Base-by-base conservation (phyloP, 2,113 vertebrate species). In the Brachyistius frenatus region DNA sequence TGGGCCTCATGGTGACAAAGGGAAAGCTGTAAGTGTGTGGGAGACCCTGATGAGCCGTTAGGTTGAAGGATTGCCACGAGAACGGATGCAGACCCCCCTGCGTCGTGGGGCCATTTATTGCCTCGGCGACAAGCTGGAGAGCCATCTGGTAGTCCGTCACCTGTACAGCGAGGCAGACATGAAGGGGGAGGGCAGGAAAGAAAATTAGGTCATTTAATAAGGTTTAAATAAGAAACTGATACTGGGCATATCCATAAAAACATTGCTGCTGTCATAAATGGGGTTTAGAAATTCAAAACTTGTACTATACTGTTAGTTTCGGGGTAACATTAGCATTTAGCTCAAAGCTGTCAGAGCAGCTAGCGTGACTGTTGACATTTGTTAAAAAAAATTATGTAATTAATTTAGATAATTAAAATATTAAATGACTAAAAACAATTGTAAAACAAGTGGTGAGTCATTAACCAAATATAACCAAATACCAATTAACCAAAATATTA, bases 71-170 rank as follows among this genome's bases (percentile, higher is more conserved):
- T 3, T 15, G 87, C 96, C 96, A 97, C 41, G 84, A 94, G 92
- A 97, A 97, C 16, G 94, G 92, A 0, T 90, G 95, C 41, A 97
- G 95, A 0, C 94, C 96, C 0, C 91, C 94, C 83, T 97, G 95
- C 0, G 95, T 95, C 0, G 96, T 95, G 47, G 97, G 97, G 0
- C 96, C 96, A 0, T 94, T 98, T 72, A 98, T 92, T 15, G 95
- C 96, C 0, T 96, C 85, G 1, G 95, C 93, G 0, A 80, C 93
- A 86, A 96, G 95, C 0, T 89, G 84, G 1, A 91, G 88, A 1
- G 96, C 96, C 87, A 97, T 94, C 52, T 91, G 90, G 87, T 95
- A 93, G 76, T 98, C 96, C 0, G 97, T 93, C 78, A 98, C 96
- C 96, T 97, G 88, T 0, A 83, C 9, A 44, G 80, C 7, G 62